Conservation (phyloP, 2,888 invertebrate species). For the Acrobasis repandana region DNA sequence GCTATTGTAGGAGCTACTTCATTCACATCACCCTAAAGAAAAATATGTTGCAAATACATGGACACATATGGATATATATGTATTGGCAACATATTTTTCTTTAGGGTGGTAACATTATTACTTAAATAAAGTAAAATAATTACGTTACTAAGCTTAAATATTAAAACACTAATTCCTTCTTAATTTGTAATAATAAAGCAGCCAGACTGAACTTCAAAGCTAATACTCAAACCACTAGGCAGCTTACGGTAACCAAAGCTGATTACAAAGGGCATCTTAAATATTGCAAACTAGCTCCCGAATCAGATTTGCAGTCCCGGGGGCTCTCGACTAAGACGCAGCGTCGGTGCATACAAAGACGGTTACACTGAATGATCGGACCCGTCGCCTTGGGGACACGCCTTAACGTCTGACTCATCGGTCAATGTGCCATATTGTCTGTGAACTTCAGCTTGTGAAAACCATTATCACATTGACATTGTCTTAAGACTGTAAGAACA, state of each 20-base stretch:
- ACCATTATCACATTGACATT: neutral
- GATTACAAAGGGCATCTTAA: slow-evolving; percentile 46
- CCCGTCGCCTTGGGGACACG: slow-evolving; percentile 10
- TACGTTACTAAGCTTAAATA: neutral
- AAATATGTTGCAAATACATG: neutral
- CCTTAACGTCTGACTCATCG: slow-evolving; percentile 5
- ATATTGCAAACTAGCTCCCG: slow-evolving; percentile 39
- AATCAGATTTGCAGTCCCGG: slow-evolving; percentile 29
- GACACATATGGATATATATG: no score
- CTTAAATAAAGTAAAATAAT: neutral
- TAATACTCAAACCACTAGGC: slow-evolving; percentile 29
- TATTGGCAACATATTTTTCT: no score
- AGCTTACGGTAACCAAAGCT: slow-evolving; percentile 38
- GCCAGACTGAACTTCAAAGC: slow-evolving; percentile 18
- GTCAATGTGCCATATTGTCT: slow-evolving; percentile 15
- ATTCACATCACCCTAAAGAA: no score
- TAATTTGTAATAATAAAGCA: slow-evolving; percentile 22
- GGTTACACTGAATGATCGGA: slow-evolving; percentile 19
- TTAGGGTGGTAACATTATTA: neutral
- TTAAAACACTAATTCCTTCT: neutral
- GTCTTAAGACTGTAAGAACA: neutral
- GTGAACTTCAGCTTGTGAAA: slow-evolving; percentile 13
- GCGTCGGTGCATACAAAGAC: slow-evolving; percentile 30
- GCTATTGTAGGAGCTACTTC: no score
- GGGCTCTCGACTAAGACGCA: slow-evolving; percentile 24